Base-by-base conservation (phyloP, 2,888 invertebrate species). In the Dione vanillae region DNA sequence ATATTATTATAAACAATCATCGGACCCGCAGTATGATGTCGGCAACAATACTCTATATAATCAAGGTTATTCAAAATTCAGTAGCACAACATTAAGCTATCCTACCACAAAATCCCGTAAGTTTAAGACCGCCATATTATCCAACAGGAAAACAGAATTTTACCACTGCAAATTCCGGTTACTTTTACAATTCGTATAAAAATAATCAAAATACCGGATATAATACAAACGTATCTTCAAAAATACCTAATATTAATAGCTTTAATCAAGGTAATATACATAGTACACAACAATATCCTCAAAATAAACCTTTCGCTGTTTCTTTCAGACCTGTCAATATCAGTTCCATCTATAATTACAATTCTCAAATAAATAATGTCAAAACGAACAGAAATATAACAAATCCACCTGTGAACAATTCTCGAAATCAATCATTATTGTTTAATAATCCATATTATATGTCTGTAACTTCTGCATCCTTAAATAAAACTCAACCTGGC, bases 1-100 rank as follows among this genome's bases (percentile, higher is more conserved):
- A n/a, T 65, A 70, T 70, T 41, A 62, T 41, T 65, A 67, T 35
- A 45, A 49, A 54, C 56, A 40, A 52, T 14, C 47, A 35, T 35
- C 54, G 40, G 43, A 59, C 16, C 16, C 16, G 3, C 11, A 52
- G 16, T 45, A 62, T 69, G 69, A 61, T 9, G 19, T 14, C 7
- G 27, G 8, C 27, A 7, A 65, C 19, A 65, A 27, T 20, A 20
- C 8, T 43, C 3, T 12, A 61, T 35, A 45, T 43, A 61, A 45
- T 12, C 61, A 45, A 27, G 27, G 27, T 61, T 43, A 61, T 45
- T 27, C 45, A 16, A 35, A 35, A 10, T 37, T 14, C 20, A 19
- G 16, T 14, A 66, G 56, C 11, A 56, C 47, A 19, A 47, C 66
- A 0, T n/a, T 20, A 20, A 47, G 14, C 10, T 66, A 58, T 56